Percentiles rank a stretch among this genome's conserved stretches.
phyloP scores from a whole-genome alignment of 2,113 vertebrate species.

The Osmerus eperlanus region DNA sequence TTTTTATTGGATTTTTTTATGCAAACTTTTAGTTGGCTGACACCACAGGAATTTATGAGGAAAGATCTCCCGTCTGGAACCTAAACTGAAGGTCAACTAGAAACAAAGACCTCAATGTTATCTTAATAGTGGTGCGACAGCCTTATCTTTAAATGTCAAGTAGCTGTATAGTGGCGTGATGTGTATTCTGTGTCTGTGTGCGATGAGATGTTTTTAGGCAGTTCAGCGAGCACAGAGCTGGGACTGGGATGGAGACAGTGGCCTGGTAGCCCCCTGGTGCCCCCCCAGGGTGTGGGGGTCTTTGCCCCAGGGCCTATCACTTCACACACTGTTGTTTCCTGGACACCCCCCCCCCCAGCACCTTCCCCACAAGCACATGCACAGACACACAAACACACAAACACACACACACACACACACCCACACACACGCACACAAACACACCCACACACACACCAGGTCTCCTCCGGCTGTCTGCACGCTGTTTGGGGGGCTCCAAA shows the following conservation, averaged over 20 bases:
- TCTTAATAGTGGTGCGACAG: neutral
- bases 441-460: neutral
- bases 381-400: conserved; percentile 29
- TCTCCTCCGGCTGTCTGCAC: conserved; percentile 61
- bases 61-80: neutral
- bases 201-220: conserved; percentile 7
- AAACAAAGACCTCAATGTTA: neutral
- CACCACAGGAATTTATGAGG: neutral
- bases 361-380: conserved; percentile 1
- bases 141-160: neutral
- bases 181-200: neutral
- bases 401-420: neutral
- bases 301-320: conserved; percentile 54
- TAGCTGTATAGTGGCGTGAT: neutral
- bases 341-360: conserved; percentile 32
- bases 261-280: conserved; percentile 53
- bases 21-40: neutral
- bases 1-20: neutral
- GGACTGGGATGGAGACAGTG: conserved; percentile 44
- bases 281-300: conserved; percentile 41
- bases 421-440: conserved; percentile 21
- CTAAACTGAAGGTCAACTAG: neutral
- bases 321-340: conserved; percentile 59
- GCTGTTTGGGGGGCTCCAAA: conserved; percentile 34
- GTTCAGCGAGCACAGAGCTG: conserved; percentile 42